Base-by-base conservation (phyloP, 2,797 vertebrate genomes). In the Sibirionetta formosa region DNA sequence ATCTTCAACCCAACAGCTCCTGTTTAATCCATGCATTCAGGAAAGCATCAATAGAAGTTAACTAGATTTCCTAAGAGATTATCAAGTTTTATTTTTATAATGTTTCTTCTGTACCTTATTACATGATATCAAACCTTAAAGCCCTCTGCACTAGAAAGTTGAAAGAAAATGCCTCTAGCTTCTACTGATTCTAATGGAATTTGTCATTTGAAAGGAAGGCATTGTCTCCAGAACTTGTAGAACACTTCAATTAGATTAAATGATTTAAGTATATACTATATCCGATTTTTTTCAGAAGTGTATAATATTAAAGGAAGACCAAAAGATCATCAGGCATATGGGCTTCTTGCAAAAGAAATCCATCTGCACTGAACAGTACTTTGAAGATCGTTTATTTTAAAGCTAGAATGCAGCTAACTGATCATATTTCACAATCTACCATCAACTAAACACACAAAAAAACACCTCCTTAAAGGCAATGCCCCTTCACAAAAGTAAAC, bases 161-260 rank as follows among this genome's bases (percentile, higher is more conserved):
- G 44, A 93, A 94, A 92, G 54, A 35, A 88, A 91, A 83, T 63
- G 24, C 31, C 36, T 86, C 57, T 35, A 82, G 50, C 54, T 91
- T 65, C 56, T 35, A 76, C n/a, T 76, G 48, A 72, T 72, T 92
- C 50, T 79, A 84, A 84, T 31, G 26, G 66, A 90, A 84, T 78
- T 92, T 72, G 70, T 65, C 54, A 90, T 72, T 57, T 86, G 36
- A 90, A 88, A 88, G 70, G 40, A 71, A 82, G 10, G 56, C 40
- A 84, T 61, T 82, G 9, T 78, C 35, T 60, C 68, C 40, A 93
- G 85, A 94, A 93, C 38, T 77, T 3, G 1, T 4, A 77, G 68
- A 80, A 76, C 46, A 69, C 18, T 61, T 84, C 51, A 58, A 13
- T 68, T 76, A 57, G 42, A 64, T 81, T 10, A 35, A 80, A 73